A percentile compares a stretch with the other conserved stretches of the same genome.
phyloP scores from a whole-genome alignment of 1,140 invertebrate species.

The Laodelphax striatellus region DNA sequence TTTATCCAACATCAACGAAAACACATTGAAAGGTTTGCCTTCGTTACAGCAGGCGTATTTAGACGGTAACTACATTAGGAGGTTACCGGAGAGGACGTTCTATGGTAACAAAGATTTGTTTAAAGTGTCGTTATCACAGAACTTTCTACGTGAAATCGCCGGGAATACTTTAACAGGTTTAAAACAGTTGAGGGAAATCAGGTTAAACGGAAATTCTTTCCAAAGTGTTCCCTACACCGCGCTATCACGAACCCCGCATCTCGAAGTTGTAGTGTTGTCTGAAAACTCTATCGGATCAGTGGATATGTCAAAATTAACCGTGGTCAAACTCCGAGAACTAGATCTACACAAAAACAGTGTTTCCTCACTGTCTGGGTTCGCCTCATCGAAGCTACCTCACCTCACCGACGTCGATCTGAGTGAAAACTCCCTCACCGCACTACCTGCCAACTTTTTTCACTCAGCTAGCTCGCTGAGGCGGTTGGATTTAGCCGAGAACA shows the following conservation, averaged over 20 bases:
- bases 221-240: conserved; percentile 63
- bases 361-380: conserved; percentile 61
- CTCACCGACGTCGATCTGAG: conserved; percentile 60
- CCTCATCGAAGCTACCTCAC: conserved; percentile 57
- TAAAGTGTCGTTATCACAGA: conserved; percentile 56
- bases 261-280: conserved; percentile 49
- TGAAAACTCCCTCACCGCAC: conserved; percentile 56
- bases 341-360: conserved; percentile 65
- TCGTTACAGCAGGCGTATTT: conserved; percentile 57
- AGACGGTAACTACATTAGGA: conserved; percentile 51
- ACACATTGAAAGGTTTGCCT: conserved; percentile 57
- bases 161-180: conserved; percentile 54
- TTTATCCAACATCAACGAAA: conserved; percentile 45
- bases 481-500: conserved; percentile 69
- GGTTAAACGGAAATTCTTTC: conserved; percentile 58
- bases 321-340: conserved; percentile 56
- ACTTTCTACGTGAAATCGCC: conserved; percentile 48
- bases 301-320: conserved; percentile 62
- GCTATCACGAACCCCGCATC: conserved; percentile 53
- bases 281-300: conserved; percentile 57
- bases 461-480: conserved; percentile 49
- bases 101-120: conserved; percentile 59
- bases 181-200: conserved; percentile 60
- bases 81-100: conserved; percentile 56
- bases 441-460: conserved; percentile 71